These are phyloP conservation scores for Zhuqinia jingwanae DNA, from an alignment of 2,888 invertebrate species.

Conservation along the genomic window DNA sequence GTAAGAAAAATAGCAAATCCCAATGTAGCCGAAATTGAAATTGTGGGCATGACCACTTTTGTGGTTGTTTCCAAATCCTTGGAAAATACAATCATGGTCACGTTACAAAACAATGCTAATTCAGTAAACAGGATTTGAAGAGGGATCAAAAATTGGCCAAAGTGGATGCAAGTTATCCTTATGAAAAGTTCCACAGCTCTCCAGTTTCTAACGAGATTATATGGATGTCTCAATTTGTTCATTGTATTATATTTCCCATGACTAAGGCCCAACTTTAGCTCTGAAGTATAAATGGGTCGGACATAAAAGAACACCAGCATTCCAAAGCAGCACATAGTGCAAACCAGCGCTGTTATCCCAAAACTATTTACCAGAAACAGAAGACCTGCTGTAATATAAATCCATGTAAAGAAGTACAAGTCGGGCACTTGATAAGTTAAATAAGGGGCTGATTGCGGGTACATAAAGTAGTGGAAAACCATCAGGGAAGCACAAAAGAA, in stretches of 20 bases:
- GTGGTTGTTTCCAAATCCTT: background rate
- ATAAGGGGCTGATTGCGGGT: slow-evolving; percentile 27
- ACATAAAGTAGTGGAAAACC: slow-evolving; percentile 14
- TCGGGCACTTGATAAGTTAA: slow-evolving; percentile 6
- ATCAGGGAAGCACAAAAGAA: background rate
- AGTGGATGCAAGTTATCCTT: background rate
- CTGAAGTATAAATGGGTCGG: background rate
- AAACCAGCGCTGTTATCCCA: background rate
- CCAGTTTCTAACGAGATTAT: background rate
- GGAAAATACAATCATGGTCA: slow-evolving; percentile 7
- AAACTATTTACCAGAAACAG: background rate
- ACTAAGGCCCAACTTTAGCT: slow-evolving; percentile 3
- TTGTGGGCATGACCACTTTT: background rate
- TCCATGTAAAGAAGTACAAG: background rate
- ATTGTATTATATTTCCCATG: slow-evolving; percentile 21
- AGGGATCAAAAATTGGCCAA: background rate
- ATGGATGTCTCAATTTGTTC: background rate
- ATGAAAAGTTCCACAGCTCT: slow-evolving; percentile 3
- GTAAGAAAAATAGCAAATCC: slow-evolving; percentile 1
- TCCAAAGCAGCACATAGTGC: background rate
- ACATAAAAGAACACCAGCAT: background rate
- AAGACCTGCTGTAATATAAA: slow-evolving; percentile 19
- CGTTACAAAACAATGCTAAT: slow-evolving; percentile 38
- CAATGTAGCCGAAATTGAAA: background rate
- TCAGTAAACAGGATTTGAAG: slow-evolving; percentile 12